Conservation (phyloP, 2,113 vertebrate genomes). For the Gadus chalcogrammus region DNA sequence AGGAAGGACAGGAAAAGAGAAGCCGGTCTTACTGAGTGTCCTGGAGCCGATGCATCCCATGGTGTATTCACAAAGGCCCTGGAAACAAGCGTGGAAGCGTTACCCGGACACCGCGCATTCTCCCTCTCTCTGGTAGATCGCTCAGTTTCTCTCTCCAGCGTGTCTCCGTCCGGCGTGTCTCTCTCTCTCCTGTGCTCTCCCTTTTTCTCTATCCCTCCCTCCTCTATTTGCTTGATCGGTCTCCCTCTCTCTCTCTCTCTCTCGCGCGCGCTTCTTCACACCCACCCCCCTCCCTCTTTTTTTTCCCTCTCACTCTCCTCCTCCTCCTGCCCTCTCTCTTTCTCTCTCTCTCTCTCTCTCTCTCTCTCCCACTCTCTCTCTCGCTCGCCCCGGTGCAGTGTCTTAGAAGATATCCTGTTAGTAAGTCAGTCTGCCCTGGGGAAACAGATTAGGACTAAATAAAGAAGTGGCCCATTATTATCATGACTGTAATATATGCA, state of each 20-base stretch:
- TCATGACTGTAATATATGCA: constrained; percentile 12
- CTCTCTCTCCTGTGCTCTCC: constrained; percentile 21
- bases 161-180: constrained; percentile 20
- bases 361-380: constrained; percentile 36
- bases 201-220: constrained; percentile 35
- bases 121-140: constrained; percentile 53
- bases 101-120: constrained; percentile 75
- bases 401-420: constrained; percentile 68
- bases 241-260: constrained; percentile 36
- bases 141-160: constrained; percentile 28
- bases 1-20: constrained; percentile 45
- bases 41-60: constrained; percentile 83
- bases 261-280: not conserved
- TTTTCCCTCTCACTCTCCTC: constrained; percentile 32
- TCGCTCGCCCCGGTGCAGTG: constrained; percentile 61
- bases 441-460: constrained; percentile 55
- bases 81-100: constrained; percentile 77
- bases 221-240: constrained; percentile 47
- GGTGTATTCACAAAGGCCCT: constrained; percentile 80
- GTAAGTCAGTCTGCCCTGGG: constrained; percentile 70
- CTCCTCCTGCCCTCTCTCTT: constrained; percentile 25
- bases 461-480: constrained; percentile 42
- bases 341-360: too few relatives aligned
- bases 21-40: constrained; percentile 75
- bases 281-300: constrained; percentile 30